A percentile compares a stretch with the other conserved stretches of the same genome.
Conservation (phyloP, 1,140 invertebrate genomes). For the Monomorium pharaonis region DNA sequence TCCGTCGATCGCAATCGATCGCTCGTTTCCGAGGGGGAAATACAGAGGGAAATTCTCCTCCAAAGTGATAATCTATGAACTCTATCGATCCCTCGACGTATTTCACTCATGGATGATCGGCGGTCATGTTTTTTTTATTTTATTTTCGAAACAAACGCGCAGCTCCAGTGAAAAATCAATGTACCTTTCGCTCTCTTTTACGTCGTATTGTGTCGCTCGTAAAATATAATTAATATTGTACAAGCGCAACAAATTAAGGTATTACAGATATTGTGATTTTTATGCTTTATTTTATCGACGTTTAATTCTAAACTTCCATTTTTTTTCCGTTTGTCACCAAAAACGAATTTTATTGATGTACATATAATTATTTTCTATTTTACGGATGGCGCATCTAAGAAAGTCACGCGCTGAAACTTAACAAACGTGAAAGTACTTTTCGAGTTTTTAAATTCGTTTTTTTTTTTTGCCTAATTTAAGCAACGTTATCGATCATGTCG, state of each 20-base stretch:
- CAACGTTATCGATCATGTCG: background rate
- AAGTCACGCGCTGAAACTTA: background rate
- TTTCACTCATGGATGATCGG: background rate
- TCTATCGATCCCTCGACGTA: conserved; percentile 41
- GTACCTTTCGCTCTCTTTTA: background rate
- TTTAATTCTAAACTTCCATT: background rate
- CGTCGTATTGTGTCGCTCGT: background rate
- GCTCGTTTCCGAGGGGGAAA: background rate
- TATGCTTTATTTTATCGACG: background rate
- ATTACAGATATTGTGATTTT: background rate
- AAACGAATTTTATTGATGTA: background rate
- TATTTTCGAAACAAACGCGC: conserved; percentile 28
- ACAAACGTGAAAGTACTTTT: no score
- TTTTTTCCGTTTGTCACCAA: background rate
- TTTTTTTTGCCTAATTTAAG: background rate
- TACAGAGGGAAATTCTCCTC: background rate
- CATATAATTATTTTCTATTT: background rate
- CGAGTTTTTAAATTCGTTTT: background rate
- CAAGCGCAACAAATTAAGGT: background rate
- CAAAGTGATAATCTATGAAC: conserved; percentile 14
- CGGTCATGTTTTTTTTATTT: background rate
- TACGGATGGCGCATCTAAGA: background rate
- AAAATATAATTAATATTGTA: background rate
- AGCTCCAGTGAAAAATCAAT: background rate
- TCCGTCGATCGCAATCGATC: conserved; percentile 20